Base-by-base conservation (phyloP, 2,113 vertebrate genomes). In the Pantherophis guttatus region DNA sequence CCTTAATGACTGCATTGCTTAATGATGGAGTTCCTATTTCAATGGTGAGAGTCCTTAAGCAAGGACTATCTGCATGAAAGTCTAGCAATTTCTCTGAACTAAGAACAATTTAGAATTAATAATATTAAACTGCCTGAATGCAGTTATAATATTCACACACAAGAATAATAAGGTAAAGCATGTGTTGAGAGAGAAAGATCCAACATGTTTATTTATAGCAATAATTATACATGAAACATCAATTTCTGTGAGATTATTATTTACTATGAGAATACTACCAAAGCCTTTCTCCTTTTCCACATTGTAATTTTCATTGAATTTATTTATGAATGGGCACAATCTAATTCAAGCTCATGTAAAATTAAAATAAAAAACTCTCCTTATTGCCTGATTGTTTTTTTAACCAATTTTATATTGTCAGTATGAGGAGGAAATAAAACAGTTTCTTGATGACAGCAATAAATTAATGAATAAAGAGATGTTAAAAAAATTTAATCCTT, bases 341-440 rank as follows among this genome's bases (percentile, higher is more conserved):
- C 65, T 89, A 88, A 59, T 91, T 89, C 65, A 93, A 81, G 54
- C 15, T 52, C 90, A 89, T 26, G 58, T 81, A 93, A 91, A 85
- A 62, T 59, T 53, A 85, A 86, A 86, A 91, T 90, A n/a, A 89
- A 89, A 55, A 10, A 91, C 11, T 89, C 23, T 91, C 58, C 85
- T 13, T 52, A 50, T 59, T 85, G 33, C 13, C n/a, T 53, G 26
- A 5, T 57, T 9, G 29, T 57, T 93, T 75, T 54, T 91, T 50
- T 39, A 87, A 81, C 4, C 65, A 58, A 48, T 85, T 29, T 93
- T 58, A 44, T 65, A 59, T 4, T 86, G 52, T 33, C 11, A 93
- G 15, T 21, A 90, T 55, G 65, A 88, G 86, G n/a, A 70, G 59
- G n/a, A 65, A 92, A 59, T 39, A 88, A 58, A 58, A 89, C 19